Evolutionary conservation across 64 coral and sea anemone species (phyloP), one percentile per base, ranked within the genome.

Genomic region (Actinia tenebrosa): DNA sequence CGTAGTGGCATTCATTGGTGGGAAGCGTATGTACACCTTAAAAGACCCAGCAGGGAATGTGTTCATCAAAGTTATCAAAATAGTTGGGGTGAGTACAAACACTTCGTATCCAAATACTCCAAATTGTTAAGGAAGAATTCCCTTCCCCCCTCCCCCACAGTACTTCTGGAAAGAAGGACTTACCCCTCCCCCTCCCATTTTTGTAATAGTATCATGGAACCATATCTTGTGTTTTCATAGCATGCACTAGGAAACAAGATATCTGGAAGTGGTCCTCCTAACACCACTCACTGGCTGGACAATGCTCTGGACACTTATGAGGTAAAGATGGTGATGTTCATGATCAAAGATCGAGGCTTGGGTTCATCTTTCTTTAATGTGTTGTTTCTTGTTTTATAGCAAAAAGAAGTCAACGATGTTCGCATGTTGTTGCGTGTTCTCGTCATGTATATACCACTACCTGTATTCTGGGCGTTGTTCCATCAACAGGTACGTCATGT

Each of bases 391-490:
- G 10, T 14, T 19, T 44, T 5, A 13, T 50, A 95, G 94, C 62
- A 66, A 60, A 91, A 86, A 53, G 94, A 95, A 63, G 91, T 95
- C 13, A 78, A 95, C 58, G 94, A 95, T 64, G 91, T 95, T 43
- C 91, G 88, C 62, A 86, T 95, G 87, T 86, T 95, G 64, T 45
- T 95, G 45, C 90, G 94, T 72, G 94, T 95, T 19, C 87, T 95
- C 16, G 88, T 89, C 22, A 95, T 92, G 94, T 95, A 95, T 87
- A 95, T 95, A 46, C 94, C 94, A 25, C 83, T 95, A 44, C 94
- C 94, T 15, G 88, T 95, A 10, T 95, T 95, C 86, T 95, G 94
- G 94, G 94, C 94, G 22, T 90, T 95, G 56, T 95, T 95, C 78
- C 90, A 95, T 87, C 94, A 95, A 86, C 94, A 95, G 94, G 94